Evolutionary conservation across 2,888 invertebrate genomes (phyloP), one percentile per base, ranked within the genome.

Genomic region (Sericinus montela): DNA sequence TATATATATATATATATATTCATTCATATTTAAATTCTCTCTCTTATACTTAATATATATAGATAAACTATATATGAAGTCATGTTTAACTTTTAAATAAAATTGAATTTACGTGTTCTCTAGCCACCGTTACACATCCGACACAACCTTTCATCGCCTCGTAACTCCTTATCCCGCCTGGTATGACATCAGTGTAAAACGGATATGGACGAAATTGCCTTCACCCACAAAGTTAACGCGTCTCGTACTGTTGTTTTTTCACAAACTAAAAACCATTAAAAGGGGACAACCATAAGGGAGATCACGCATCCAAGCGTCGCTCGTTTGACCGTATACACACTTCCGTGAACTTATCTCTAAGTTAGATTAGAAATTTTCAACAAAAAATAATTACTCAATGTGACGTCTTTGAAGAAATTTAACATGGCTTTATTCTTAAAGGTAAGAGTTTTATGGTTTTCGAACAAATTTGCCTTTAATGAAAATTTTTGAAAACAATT

Each of bases 181-280:
- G 69, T 56, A 77, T 87, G 87, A 87, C 85, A 75, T 87, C 87
- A 87, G 60, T 60, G 44, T 52, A 52, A 36, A 61, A 55, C 74
- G 65, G 74, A 82, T 82, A 80, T 75, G 80, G 83, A 72, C 72
- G 78, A 81, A 84, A 81, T 84, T 79, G 72, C 76, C 80, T 78
- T 85, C 83, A 82, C 85, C 83, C 85, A 85, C 84, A 65, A 65
- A 63, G 54, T 73, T 61, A 62, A 59, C 60, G 59, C 57, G 58
- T 45, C 54, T 58, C 56, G 59, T 62, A 59, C 64, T 59, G 65
- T 65, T 66, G 67, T 72, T 78, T 72, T 75, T 78, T 72, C n/a
- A 70, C 67, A 59, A 65, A 64, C 61, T 67, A 67, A 72, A 75
- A 63, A 63, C 62, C 67, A 74, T 74, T 77, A 77, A 80, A 84